Conservation (phyloP, 2,888 invertebrate genomes). For the Xylophagus ater region DNA sequence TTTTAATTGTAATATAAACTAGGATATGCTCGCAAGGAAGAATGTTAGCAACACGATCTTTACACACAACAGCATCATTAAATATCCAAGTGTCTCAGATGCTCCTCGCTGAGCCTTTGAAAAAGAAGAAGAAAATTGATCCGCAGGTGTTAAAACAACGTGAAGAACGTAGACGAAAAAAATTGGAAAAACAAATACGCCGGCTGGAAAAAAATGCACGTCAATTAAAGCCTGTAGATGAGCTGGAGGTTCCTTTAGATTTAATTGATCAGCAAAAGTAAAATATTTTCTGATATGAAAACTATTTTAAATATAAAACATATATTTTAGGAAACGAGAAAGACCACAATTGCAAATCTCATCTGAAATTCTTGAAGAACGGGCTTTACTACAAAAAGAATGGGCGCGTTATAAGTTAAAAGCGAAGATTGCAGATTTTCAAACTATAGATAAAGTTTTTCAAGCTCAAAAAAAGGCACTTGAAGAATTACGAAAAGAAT, state of each 20-base stretch:
- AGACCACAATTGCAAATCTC: conserved; percentile 43
- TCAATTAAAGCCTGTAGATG: conserved; percentile 83
- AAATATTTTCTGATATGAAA: conserved; percentile 19
- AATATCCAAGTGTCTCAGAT: too few relatives aligned
- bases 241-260: conserved; percentile 62
- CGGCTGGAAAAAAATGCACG: conserved; percentile 66
- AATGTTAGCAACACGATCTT: too few relatives aligned
- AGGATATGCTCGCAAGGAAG: too few relatives aligned
- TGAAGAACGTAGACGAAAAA: conserved; percentile 70
- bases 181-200: conserved; percentile 77
- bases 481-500: conserved; percentile 64
- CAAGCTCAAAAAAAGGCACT: conserved; percentile 67
- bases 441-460: conserved; percentile 56
- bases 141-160: conserved; percentile 67
- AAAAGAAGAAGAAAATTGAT: conserved; percentile 79
- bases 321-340: conserved; percentile 39
- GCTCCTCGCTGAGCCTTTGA: conserved; percentile 68
- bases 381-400: conserved; percentile 55
- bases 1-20: too few relatives aligned
- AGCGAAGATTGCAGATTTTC: conserved; percentile 52
- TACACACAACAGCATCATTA: too few relatives aligned
- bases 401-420: conserved; percentile 62
- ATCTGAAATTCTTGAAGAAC: conserved; percentile 49
- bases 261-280: conserved; percentile 56
- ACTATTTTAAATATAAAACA: background rate